Conservation (phyloP, 2,888 invertebrate genomes). For the Neoitamus cyanurus region DNA sequence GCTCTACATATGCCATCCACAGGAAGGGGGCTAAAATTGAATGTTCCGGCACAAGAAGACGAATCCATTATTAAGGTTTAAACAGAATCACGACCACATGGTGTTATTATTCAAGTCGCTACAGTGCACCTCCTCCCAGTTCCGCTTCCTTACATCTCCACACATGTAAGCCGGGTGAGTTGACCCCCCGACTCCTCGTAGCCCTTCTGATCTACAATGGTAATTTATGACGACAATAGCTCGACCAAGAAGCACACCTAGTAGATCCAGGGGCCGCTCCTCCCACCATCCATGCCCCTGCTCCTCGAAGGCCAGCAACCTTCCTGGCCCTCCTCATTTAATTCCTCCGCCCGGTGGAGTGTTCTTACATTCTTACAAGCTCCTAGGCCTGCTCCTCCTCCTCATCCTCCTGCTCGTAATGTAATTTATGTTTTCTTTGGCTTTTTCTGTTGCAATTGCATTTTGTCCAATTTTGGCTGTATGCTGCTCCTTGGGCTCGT, state of each 20-base stretch:
- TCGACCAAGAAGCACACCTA: constrained; percentile 20
- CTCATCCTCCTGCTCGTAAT: neutral
- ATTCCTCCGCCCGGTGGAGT: neutral
- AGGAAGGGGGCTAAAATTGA: constrained; percentile 4
- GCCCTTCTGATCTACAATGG: neutral
- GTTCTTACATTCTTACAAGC: constrained; percentile 1
- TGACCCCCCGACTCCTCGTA: neutral
- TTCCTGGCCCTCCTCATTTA: constrained; percentile 11
- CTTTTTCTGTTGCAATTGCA: constrained; percentile 37
- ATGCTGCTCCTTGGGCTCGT: neutral
- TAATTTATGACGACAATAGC: constrained; percentile 30
- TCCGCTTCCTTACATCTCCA: neutral
- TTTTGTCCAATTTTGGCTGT: constrained; percentile 21
- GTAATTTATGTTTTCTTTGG: constrained; percentile 25
- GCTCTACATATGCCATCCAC: neutral
- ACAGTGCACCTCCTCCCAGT: neutral
- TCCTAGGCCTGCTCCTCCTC: neutral
- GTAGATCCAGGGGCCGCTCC: neutral
- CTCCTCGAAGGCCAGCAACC: constrained; percentile 33
- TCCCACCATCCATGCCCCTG: neutral
- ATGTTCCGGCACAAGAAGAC: constrained; percentile 7
- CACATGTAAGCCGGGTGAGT: neutral
- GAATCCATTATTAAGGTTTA: constrained; percentile 27
- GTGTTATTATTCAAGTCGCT: neutral
- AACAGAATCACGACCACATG: constrained; percentile 10